Conservation (phyloP, 2,113 vertebrate genomes). For the sheep (Ovis aries) region DNA sequence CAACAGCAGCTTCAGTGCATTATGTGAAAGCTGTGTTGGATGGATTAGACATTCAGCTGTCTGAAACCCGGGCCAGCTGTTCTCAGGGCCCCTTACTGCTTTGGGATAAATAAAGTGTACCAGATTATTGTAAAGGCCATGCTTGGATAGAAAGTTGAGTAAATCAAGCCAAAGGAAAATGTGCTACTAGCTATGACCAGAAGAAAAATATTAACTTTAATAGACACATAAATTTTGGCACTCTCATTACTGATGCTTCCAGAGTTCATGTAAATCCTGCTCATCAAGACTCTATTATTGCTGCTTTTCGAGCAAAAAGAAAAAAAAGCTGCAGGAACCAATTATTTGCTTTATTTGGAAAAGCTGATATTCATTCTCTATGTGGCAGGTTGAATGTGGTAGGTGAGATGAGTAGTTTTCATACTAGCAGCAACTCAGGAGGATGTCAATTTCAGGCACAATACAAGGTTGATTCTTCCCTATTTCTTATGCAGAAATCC, state of each 20-base stretch:
- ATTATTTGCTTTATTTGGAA: slow-evolving; percentile 46
- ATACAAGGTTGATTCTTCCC: slow-evolving; percentile 16
- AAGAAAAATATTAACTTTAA: slow-evolving; percentile 55
- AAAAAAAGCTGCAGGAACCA: slow-evolving; percentile 33
- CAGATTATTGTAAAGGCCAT: neutral
- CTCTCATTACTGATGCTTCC: slow-evolving; percentile 56
- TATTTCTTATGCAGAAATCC: slow-evolving; percentile 34
- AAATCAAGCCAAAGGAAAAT: slow-evolving; percentile 43
- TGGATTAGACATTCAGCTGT: slow-evolving; percentile 19
- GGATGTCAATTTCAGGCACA: slow-evolving; percentile 39
- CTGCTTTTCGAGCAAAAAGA: slow-evolving; percentile 1
- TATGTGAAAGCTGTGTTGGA: neutral
- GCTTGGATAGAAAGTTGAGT: neutral
- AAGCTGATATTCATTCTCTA: slow-evolving; percentile 25
- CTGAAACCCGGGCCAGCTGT: neutral
- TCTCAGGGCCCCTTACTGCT: neutral
- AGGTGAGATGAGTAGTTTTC: slow-evolving; percentile 53
- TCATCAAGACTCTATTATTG: slow-evolving; percentile 39
- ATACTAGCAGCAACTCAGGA: slow-evolving; percentile 36
- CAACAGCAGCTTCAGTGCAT: neutral
- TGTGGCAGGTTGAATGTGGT: slow-evolving; percentile 48
- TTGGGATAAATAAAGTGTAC: slow-evolving; percentile 18
- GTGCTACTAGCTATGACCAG: neutral
- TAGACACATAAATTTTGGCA: slow-evolving; percentile 48
- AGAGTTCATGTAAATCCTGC: slow-evolving; percentile 22